Evolutionary conservation across 2,797 vertebrate species (phyloP).

Genomic region (Megalops cyprinoides): DNA sequence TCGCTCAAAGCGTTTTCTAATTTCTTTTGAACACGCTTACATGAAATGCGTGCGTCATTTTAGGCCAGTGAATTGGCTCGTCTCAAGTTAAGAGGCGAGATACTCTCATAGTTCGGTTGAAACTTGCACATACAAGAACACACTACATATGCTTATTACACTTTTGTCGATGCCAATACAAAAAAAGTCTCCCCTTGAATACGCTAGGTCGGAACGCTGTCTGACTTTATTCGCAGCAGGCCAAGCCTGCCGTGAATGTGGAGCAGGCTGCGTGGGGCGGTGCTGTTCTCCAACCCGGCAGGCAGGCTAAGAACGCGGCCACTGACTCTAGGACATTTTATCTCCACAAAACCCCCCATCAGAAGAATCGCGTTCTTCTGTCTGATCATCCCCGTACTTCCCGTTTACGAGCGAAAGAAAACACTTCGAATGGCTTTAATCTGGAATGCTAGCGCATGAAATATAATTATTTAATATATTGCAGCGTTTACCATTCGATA

Average conservation of each 20-base stretch:
- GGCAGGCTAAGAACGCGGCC: background rate
- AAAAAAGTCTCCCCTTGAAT: background rate
- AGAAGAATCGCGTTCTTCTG: background rate
- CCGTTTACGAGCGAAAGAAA: background rate
- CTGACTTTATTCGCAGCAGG: conserved; percentile 14
- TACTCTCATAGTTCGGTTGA: background rate
- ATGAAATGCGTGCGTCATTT: background rate
- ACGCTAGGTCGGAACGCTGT: conserved; percentile 11
- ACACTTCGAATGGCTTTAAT: background rate
- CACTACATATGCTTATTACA: background rate
- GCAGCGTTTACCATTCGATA: background rate
- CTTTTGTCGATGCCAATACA: background rate
- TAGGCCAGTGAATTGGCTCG: background rate
- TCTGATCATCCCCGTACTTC: background rate
- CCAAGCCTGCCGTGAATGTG: background rate
- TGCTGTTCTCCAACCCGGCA: background rate
- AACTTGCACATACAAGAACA: background rate
- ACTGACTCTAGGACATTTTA: background rate
- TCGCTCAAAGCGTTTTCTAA: background rate
- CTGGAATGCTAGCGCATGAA: too few relatives aligned
- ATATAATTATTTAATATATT: background rate
- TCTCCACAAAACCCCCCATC: background rate
- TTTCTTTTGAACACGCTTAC: background rate
- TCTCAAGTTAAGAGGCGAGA: background rate
- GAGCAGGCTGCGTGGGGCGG: conserved; percentile 12